Base-by-base conservation (phyloP, 2,888 invertebrate genomes). In the Eueremaeus valkanovi region DNA sequence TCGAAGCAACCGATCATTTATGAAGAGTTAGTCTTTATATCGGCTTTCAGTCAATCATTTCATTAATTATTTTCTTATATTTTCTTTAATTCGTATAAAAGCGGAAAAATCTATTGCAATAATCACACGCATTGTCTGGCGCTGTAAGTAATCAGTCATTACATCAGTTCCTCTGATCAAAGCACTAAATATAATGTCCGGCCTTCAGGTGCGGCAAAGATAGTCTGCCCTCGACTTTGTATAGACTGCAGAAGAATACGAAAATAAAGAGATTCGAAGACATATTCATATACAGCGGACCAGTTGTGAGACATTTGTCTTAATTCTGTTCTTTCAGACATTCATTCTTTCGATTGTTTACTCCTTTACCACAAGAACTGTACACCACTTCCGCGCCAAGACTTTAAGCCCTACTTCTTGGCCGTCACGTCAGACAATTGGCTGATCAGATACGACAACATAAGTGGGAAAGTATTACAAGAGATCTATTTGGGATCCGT, bases 401-500 rank as follows among this genome's bases (percentile, higher is more conserved):
- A 33, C 3, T 73, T 49, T 21, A 73, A 74, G 42, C 31, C 70
- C 16, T 76, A 74, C 55, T 70, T 76, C 13, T 49, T 76, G 11
- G 68, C 70, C 11, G 31, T 76, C 16, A 72, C 74, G 31, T 40
- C 36, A 40, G 72, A 70, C 31, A 76, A 76, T 45, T 70, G 73
- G 70, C 58, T 76, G 21, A 40, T 49, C 0, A 72, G 66, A 27
- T 76, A 76, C 24, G 70, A 74, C n/a, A 74, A 74, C 68, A 36
- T 51, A 16, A 74, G 45, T 31, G 76, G 76, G 18, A 36, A 66
- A 16, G 51, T 76, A 13, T 51, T 70, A n/a, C 70, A 76, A 42
- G 27, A 74, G 31, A 40, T 76, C 16, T 76, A 74, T 74, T 40
- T 76, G 58, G 76, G 76, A 74, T 51, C 73, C n/a, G 33, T 29